phyloP scores from a whole-genome alignment of 1,140 invertebrate genomes.

The Drepana arcuata region DNA sequence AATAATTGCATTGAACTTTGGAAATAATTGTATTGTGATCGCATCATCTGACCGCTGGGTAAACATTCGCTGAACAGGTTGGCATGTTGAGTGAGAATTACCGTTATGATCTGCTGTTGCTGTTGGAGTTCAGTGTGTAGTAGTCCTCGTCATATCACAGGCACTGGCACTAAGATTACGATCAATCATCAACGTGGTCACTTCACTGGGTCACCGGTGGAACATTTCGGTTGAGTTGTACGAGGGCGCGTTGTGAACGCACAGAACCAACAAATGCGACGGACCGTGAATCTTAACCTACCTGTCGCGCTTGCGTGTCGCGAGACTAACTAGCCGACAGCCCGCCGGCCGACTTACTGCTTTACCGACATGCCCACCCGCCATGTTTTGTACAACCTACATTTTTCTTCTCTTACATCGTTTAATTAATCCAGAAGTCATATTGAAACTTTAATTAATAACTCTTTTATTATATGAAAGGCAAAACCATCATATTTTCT shows the following conservation, averaged over 20 bases:
- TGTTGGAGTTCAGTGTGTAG: too few species aligned
- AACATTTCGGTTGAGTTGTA: conserved; percentile 41
- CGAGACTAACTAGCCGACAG: conserved; percentile 21
- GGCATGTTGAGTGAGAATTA: conserved; percentile 48
- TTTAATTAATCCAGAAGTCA: too few species aligned
- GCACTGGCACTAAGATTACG: conserved; percentile 31
- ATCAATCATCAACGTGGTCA: conserved; percentile 44
- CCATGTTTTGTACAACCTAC: conserved; percentile 39
- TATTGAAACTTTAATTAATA: too few species aligned
- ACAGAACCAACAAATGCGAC: conserved; percentile 57
- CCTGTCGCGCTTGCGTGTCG: conserved; percentile 68
- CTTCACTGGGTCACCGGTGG: conserved; percentile 48
- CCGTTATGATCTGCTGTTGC: conserved; percentile 57
- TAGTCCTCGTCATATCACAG: conserved; percentile 53
- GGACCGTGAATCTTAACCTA: conserved; percentile 65
- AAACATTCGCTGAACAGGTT: conserved; percentile 48
- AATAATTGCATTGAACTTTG: conserved; percentile 8
- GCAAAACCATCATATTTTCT: neutral
- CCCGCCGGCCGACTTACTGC: conserved; percentile 19
- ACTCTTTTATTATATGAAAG: too few species aligned
- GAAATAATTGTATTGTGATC: conserved; percentile 20
- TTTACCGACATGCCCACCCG: conserved; percentile 45
- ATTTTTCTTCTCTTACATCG: too few species aligned
- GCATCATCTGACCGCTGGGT: conserved; percentile 56
- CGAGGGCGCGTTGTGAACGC: conserved; percentile 51